Base-by-base conservation (phyloP, 2,113 vertebrate species). In the Silurus meridionalis region DNA sequence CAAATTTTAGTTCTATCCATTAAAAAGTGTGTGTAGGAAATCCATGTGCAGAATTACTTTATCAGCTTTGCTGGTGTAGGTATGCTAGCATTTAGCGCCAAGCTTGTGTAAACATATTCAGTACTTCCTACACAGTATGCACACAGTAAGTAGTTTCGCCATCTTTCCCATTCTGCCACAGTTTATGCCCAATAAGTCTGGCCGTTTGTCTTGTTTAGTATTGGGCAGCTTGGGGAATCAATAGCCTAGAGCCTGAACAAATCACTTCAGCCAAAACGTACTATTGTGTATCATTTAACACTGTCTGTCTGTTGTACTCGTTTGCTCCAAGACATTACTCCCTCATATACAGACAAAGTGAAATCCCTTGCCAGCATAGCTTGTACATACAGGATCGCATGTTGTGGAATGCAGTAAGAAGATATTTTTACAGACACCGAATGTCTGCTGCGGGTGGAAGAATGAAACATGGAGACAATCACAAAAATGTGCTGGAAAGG, bases 191-290 rank as follows among this genome's bases (percentile, higher is more conserved):
- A 71, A 66, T 57, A 46, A 90, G 28, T 15, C 83, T 52, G 21
- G 78, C 74, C 81, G 75, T 86, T 88, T 88, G 86, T 88, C 85
- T 86, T 78, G 50, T 90, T 87, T 85, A 85, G 82, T 85, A 84
- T 74, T 74, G 46, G 72, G 79, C 75, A 77, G 80, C 74, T 69
- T 37, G 53, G 58, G 55, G 71, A 87, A 89, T 88, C 83, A 60
- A 87, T 87, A 75, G 83, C 80, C 67, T 10, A 50, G 80, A 82
- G 79, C 46, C 61, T 21, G 10, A 83, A 89, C 83, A 88, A 89
- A 88, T 86, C 80, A 85, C 80, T 85, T 25, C n/a, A 48, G 83
- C 71, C 58, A 57, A 84, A 28, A 37, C 87, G 64, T 48, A 67
- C 83, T 19, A 66, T n/a, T 8, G 61, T 80, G 74, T 60, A 82